Conservation (phyloP, 2,797 vertebrate species). For the Psittacula echo region DNA sequence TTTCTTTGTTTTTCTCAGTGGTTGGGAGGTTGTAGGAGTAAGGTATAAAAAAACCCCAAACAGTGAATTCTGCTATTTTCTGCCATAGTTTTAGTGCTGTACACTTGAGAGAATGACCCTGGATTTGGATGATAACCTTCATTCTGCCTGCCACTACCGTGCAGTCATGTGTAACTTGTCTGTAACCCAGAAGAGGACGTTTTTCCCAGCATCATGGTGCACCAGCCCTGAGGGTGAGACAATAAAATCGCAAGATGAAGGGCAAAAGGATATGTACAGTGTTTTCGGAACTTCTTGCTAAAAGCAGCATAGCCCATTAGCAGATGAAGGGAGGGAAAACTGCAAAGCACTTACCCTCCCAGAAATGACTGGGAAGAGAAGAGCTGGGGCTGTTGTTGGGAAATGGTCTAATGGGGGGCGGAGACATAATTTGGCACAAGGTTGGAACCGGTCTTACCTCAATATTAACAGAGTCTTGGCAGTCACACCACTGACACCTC, state of each 20-base stretch:
- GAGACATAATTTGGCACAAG: neutral
- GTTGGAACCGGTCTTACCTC: neutral
- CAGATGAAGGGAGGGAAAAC: neutral
- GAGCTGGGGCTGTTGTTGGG: neutral
- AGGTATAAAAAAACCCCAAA: neutral
- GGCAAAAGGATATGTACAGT: neutral
- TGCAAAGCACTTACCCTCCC: neutral
- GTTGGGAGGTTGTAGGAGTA: neutral
- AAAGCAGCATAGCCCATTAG: neutral
- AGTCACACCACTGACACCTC: neutral
- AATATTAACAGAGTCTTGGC: neutral
- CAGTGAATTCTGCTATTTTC: neutral
- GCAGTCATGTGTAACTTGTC: neutral
- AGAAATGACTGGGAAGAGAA: neutral
- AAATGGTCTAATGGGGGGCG: neutral
- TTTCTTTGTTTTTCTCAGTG: neutral
- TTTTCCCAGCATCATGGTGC: neutral
- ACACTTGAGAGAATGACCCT: neutral
- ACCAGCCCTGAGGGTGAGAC: neutral
- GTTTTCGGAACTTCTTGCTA: neutral
- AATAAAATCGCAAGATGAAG: neutral
- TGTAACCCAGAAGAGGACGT: neutral
- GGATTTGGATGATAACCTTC: neutral
- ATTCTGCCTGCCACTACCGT: fast-evolving
- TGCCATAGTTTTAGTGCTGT: neutral